Base-by-base conservation (phyloP, 2,797 vertebrate genomes). In the Coluber constrictor region DNA sequence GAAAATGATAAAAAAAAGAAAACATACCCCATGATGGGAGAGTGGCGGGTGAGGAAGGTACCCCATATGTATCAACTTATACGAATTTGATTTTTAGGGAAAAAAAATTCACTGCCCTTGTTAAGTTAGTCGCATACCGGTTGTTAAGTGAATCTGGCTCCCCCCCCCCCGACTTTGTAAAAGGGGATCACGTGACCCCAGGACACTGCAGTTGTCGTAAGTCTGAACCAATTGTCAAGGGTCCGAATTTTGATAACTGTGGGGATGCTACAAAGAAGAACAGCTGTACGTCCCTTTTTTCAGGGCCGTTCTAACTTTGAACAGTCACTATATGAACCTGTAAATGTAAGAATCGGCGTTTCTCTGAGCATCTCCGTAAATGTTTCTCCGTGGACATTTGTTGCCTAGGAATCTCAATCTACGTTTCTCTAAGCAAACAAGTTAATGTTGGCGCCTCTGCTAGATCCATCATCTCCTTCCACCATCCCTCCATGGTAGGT, bases 1-100 rank as follows among this genome's bases (percentile, higher is more conserved):
- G 96, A 93, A 94, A 63, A 96, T 96, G 96, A 95, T 91, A 79
- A 27, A 89, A 94, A 6, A 5, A 6, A 60, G 23, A 7, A 25
- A 59, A 59, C 6, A 0, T 32, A 88, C 94, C 93, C 95, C 95
- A 87, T 96, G 96, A 95, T 91, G 86, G 29, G 88, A 20, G 16
- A 2, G 66, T 18, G 15, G 8, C 0, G 8, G n/a, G 66, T 18
- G 0, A 74, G 66, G 32, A 37, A 96, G 87, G 92, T 55, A 15
- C 90, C n/a, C 92, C 94, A 92, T 54, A 54, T 88, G 89, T 0
- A 87, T 25, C 74, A 94, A 93, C 91, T 92, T 90, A 74, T 90
- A 4, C 0, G 0, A 96, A 95, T 60, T 47, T 89, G 94, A 94
- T 91, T 95, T 92, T 94, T 59, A 94, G n/a, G 57, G 55, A 5